Base-by-base conservation (phyloP, 2,797 vertebrate species). In the Myotis myotis region DNA sequence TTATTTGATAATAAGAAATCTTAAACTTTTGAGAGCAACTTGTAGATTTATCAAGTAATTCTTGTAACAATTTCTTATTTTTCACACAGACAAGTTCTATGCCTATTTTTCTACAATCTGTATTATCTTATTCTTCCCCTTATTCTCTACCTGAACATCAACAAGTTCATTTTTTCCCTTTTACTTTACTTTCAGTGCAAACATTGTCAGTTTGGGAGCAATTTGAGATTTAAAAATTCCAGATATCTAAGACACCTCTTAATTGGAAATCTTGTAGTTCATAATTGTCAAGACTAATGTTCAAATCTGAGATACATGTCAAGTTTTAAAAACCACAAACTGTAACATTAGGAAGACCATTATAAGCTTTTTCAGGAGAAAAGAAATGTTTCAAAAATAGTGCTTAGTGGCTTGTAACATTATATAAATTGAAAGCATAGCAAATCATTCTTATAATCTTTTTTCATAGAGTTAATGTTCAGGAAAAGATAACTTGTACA, bases 311-410 rank as follows among this genome's bases (percentile, higher is more conserved):
- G 41, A 89, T 19, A 57, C 0, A 38, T 3, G 23, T 13, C 80
- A 88, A 87, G 16, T 87, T 87, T 89, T 86, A 78, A 94, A 95
- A 94, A 47, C 22, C 55, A 91, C 5, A 47, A 94, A 91, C 19
- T 83, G 0, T 75, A 93, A 83, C 36, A 81, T 57, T 60, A 93
- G 86, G 9, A 82, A 90, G 41, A 91, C 1, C 11, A 57, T 62
- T 62, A 44, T 93, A 84, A 72, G 51, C 41, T 84, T 94, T 91
- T 83, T 60, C 10, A 68, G n/a, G 20, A 86, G 47, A 36, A 87
- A 84, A 95, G 33, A 72, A 87, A n/a, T 68, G 30, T 84, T 96
- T 93, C 66, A 92, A 57, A 93, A 89, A 96, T 44, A 87, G 47
- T 75, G 25, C 11, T 79, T 66, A 71, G 33, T 57, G 33, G 10